Conservation (phyloP, 2,113 vertebrate genomes). For the Nothoprocta perdicaria region DNA sequence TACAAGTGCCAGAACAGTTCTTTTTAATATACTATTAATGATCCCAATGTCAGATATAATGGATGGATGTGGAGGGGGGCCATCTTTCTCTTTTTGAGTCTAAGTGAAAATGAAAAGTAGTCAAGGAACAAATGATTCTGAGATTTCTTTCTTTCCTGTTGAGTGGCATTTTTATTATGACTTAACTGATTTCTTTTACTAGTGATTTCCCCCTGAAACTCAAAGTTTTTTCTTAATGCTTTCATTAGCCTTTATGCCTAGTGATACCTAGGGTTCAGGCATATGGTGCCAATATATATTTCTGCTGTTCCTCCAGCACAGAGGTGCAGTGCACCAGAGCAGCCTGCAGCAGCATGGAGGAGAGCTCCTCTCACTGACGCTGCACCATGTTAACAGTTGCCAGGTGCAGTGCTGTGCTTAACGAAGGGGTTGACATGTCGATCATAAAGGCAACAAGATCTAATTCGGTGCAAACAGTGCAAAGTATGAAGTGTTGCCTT, state of each 20-base stretch:
- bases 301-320: background rate
- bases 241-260: background rate
- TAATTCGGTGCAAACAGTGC: background rate
- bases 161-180: background rate
- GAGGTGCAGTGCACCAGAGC: background rate
- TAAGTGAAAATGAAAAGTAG: constrained; percentile 34
- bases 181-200: background rate
- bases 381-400: background rate
- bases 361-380: background rate
- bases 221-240: background rate
- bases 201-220: background rate
- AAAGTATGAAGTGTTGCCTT: background rate
- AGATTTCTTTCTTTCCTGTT: background rate
- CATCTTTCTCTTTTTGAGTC: constrained; percentile 6
- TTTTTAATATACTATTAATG: constrained; percentile 14
- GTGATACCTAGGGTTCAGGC: background rate
- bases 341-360: background rate
- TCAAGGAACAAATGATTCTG: background rate
- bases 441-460: background rate
- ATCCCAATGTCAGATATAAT: constrained; percentile 36
- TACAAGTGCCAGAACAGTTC: constrained; percentile 34
- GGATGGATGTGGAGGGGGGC: background rate
- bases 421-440: background rate
- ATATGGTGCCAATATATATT: background rate
- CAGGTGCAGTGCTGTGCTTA: background rate